Evolutionary conservation across 1,140 invertebrate genomes (phyloP), one percentile per base, ranked within the genome.

Genomic region (Halesus radiatus): DNA sequence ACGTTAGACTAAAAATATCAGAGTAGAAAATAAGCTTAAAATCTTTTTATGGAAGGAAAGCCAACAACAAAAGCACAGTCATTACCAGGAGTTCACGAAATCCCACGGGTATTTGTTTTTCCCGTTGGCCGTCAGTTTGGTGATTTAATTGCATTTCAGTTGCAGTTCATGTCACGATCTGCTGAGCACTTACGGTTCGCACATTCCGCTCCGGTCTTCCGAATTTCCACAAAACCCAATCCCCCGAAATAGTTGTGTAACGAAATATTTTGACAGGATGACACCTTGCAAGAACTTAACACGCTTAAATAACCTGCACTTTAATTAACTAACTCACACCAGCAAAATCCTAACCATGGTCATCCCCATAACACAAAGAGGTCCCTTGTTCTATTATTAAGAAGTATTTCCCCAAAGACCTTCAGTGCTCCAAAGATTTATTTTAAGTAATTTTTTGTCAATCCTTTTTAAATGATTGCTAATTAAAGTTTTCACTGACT

Each of bases 211-310:
- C 3, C 15, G 16, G 13, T 22, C 50, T 74, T 53, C 54, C 72
- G 8, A 52, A 53, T 72, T 72, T 53, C 68, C 50, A 32, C 62
- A 5, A 66, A 52, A 72, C 6, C 32, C 62, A 54, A 54, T 54
- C 70, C 70, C 16, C 10, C 16, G 20, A 76, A 76, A 76, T 54
- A 15, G 58, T 60, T 62, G 62, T 54, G 50, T 62, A 76, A 15
- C 53, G 73, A 80, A 83, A 83, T 83, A 80, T 83, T 83, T 78
- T 80, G 78, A 80, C 81, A 80, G 22, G 18, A 64, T 82, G 81
- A 78, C 81, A 80, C 79, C 52, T 78, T 80, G 75, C 73, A 78
- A 80, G 72, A 70, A 75, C 72, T 80, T 83, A 72, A 73, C 76
- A 75, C 72, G 80, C 80, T 79, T 79, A 18, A 76, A 66, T 76